Evolutionary conservation across 2,888 invertebrate genomes (phyloP).

Genomic region (Synanthedon vespiformis): DNA sequence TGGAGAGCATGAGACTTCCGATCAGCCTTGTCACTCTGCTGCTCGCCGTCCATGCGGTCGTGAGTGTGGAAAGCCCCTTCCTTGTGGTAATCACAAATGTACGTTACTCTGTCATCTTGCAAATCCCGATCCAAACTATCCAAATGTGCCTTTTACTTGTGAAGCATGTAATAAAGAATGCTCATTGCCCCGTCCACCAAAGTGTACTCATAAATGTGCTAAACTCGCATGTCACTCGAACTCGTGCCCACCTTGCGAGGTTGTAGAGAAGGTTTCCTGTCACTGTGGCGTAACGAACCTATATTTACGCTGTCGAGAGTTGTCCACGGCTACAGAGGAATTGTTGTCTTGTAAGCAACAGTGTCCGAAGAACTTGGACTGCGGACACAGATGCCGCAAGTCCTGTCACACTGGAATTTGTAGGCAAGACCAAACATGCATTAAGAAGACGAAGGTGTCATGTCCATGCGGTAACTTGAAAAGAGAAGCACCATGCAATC

Average conservation of each 20-base stretch:
- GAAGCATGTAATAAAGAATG: constrained; percentile 69
- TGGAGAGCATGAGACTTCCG: constrained; percentile 77
- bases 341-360: constrained; percentile 81
- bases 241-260: constrained; percentile 80
- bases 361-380: constrained; percentile 87
- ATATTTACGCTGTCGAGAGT: constrained; percentile 80
- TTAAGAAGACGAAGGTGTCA: constrained; percentile 81
- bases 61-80: constrained; percentile 77
- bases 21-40: constrained; percentile 78
- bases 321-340: constrained; percentile 64
- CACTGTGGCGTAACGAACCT: constrained; percentile 85
- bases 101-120: constrained; percentile 76
- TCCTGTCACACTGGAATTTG: constrained; percentile 82
- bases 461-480: constrained; percentile 85
- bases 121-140: constrained; percentile 27
- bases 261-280: constrained; percentile 77
- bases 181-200: constrained; percentile 73
- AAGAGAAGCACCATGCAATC: constrained; percentile 77
- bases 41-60: constrained; percentile 82
- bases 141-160: constrained; percentile 58
- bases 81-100: constrained; percentile 86
- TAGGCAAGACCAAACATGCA: constrained; percentile 75
- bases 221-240: constrained; percentile 78
- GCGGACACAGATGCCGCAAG: constrained; percentile 85
- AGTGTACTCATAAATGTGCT: constrained; percentile 81